Evolutionary conservation across 1,140 invertebrate genomes (phyloP), one percentile per base, ranked within the genome.

Genomic region (Drosophila miranda): DNA sequence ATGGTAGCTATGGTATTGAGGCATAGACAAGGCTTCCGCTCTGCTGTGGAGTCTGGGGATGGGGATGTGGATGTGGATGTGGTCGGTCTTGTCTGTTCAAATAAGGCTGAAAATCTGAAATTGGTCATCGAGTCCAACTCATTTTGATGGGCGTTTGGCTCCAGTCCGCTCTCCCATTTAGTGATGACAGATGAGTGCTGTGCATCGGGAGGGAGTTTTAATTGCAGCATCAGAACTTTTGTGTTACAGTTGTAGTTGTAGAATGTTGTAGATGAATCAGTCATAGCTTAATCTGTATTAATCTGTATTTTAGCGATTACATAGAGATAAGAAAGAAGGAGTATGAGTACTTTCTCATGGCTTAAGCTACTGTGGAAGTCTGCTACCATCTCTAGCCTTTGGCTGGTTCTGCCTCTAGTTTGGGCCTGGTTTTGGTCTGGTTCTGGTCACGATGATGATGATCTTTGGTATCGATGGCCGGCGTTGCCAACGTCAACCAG

Each of bases 71-170:
- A n/a, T 4, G 30, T 9, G 30, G 2, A 34, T 34, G 30, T 3
- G 8, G 28, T 7, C 23, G 28, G 30, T 42, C 48, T 38, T 16
- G 57, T 50, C 62, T 42, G 48, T 13, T 68, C 64, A 68, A 68
- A 68, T 68, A 68, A 49, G 64, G 64, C 62, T 68, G 64, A 19
- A 53, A 68, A 68, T 68, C 64, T 55, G 62, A 67, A 68, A 56
- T 67, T 68, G 64, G 64, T 68, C 64, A 68, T 68, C 64, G 43
- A 44, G 50, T 68, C 64, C 64, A 55, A 44, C 50, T 55, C 52
- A 50, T 50, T 55, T 68, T 62, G 64, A 67, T 44, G 64, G 30
- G 67, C 11, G 46, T 48, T 13, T 26, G 26, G 30, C 26, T 57
- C 54, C 14, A 44, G 43, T 41, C 26, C 42, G 57, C 8, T 63